These are phyloP conservation scores for Phaenicophaeus curvirostris DNA, from an alignment of 2,797 vertebrate genomes.

Conservation along the genomic window DNA sequence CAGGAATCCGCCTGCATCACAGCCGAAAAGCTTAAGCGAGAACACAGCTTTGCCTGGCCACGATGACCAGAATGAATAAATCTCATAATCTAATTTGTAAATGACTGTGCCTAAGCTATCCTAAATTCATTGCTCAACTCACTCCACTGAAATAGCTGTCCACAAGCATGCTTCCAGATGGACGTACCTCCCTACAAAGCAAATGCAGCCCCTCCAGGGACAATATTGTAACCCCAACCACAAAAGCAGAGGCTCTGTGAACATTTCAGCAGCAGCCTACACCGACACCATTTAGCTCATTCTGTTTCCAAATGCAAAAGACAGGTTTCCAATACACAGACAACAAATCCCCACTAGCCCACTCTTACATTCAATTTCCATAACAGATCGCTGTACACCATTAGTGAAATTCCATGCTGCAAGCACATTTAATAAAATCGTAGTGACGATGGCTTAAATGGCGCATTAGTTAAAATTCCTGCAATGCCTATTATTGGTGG, in stretches of 20 bases:
- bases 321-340: neutral
- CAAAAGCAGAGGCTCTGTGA: neutral
- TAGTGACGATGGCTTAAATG: neutral
- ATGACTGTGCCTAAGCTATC: neutral
- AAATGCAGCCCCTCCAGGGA: accelerated
- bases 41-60: neutral
- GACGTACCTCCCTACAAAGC: neutral
- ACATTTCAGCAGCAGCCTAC: neutral
- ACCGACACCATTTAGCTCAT: neutral
- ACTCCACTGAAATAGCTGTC: neutral
- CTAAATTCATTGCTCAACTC: neutral
- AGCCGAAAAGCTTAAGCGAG: neutral
- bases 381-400: constrained; percentile 22
- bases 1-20: neutral
- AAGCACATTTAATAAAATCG: constrained; percentile 52
- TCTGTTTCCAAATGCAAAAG: neutral
- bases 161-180: neutral
- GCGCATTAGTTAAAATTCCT: constrained; percentile 42
- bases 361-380: constrained; percentile 35
- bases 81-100: neutral
- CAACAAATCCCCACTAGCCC: constrained; percentile 37
- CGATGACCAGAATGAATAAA: neutral
- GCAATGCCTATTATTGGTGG: neutral
- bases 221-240: accelerated
- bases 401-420: constrained; percentile 18